Evolutionary conservation across 2,113 vertebrate genomes (phyloP), one percentile per base, ranked within the genome.

Genomic region (Callionymus lyra): DNA sequence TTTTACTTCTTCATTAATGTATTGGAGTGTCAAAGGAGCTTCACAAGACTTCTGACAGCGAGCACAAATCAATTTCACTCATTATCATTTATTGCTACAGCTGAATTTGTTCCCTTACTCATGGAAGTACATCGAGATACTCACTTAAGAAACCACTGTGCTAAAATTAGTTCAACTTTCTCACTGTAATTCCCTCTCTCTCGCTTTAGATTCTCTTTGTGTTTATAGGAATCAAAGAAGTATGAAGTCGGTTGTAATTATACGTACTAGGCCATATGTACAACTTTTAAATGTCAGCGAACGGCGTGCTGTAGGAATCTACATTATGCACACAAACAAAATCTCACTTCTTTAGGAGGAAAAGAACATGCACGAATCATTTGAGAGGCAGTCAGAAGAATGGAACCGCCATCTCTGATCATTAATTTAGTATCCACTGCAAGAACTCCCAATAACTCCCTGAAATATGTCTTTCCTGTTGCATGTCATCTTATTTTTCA

Each of bases 391-490:
- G 67, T 67, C 68, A 31, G 51, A 44, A 68, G 72, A 57, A 60
- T 68, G 47, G 53, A 52, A 61, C 53, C 49, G 54, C 36, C 41
- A 56, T 58, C 56, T 48, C 68, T 59, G 39, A 59, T 75, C 56
- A 70, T 73, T 70, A 67, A 72, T 73, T 81, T 57, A 59, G 38
- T 62, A 43, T 69, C 33, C 65, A 41, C 43, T 44, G 36, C 53
- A 57, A 43, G 57, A 38, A 64, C 31, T 53, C 49, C 48, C 38
- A 53, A 41, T 21, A 6, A 58, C 41, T 38, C 50, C 72, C 42
- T 38, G 49, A 44, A 54, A 6, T 6, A 47, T 55, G 49, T 58
- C 59, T 55, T 14, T 45, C 40, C 34, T 60, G 56, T 45, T 44
- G 42, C 44, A 18, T 34, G 35, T 48, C 12, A 2, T 41, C 46